Evolutionary conservation across 2,888 invertebrate genomes (phyloP), one percentile per base, ranked within the genome.

Genomic region (Pterostichus madidus): DNA sequence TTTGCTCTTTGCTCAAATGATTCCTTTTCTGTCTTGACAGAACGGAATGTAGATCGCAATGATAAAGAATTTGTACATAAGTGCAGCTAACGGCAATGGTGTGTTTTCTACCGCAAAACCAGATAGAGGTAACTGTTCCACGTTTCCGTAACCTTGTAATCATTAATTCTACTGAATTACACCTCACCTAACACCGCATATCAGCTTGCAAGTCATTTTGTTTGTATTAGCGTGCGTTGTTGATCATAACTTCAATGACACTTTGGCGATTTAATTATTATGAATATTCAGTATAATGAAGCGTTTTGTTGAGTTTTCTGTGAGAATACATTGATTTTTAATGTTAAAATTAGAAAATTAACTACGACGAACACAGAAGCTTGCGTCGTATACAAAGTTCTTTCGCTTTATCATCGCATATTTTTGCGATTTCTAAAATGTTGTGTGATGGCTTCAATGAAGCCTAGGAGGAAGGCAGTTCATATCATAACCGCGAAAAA

Each of bases 71-170:
- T 8, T 59, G 11, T 8, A 59, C 24, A 17, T 5, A 2, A n/a
- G 5, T 17, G 56, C 8, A 56, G 49, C 13, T 49, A 49, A 49
- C 49, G 49, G 49, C 49, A 49, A 49, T n/a, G 39, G 3, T 39
- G 3, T 8, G 39, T 39, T 39, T 39, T 13, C 13, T n/a, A n/a
- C 49, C 13, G 49, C 49, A 49, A 13, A 49, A 49, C 49, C 13
- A 49, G 49, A 49, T 49, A n/a, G 1, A 7, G 39, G 39, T 39
- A 39, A 39, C 39, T 39, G 39, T 39, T 49, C 13, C 2, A 49
- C 56, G 8, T 64, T 35, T 64, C 32, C 35, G 64, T 35, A 64
- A 64, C 64, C 64, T 64, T 64, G n/a, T 49, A 49, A 39, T 39
- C 0, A 8, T 39, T 39, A 39, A 39, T 39, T 13, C 49, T 5